These are phyloP conservation scores for Siniperca knerii DNA, from an alignment of 2,113 vertebrate species.

Conservation along the genomic window DNA sequence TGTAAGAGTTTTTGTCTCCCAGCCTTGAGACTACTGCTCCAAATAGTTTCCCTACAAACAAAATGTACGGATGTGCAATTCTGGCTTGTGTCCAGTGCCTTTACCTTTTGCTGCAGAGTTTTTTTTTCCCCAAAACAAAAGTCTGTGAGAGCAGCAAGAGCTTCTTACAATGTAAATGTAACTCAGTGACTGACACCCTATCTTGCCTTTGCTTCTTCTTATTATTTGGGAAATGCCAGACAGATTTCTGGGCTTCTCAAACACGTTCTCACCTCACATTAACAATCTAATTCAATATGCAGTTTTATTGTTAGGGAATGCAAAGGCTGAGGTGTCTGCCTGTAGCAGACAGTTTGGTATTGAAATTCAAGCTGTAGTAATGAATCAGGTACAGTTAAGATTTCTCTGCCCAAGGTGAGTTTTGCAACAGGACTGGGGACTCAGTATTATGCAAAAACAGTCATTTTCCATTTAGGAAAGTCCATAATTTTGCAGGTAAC, in stretches of 20 bases:
- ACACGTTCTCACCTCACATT: conserved; percentile 73
- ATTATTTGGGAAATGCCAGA: conserved; percentile 73
- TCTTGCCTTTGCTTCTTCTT: conserved; percentile 37
- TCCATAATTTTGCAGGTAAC: conserved; percentile 1
- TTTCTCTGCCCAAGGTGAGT: conserved; percentile 51
- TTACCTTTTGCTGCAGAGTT: not conserved
- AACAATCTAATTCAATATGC: conserved; percentile 75
- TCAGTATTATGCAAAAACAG: conserved; percentile 9
- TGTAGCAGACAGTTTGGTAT: conserved; percentile 52
- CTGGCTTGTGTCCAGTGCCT: conserved; percentile 33
- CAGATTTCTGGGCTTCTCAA: conserved; percentile 73
- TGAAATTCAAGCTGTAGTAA: conserved; percentile 64
- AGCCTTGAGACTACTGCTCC: conserved; percentile 11
- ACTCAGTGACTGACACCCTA: conserved; percentile 52
- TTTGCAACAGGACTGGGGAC: conserved; percentile 1
- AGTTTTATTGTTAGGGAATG: conserved; percentile 67
- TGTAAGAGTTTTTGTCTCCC: conserved; percentile 9
- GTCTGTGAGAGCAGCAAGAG: conserved; percentile 29
- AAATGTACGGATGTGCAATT: conserved; percentile 43
- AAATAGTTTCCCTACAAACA: conserved; percentile 31
- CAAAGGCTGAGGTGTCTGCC: conserved; percentile 55
- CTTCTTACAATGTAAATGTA: conserved; percentile 54
- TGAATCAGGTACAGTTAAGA: conserved; percentile 44
- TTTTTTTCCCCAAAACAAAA: conserved; percentile 47
- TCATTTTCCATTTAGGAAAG: conserved; percentile 13